Evolutionary conservation across 2,888 invertebrate species (phyloP).

Genomic region (Cataglyphis cursor): DNA sequence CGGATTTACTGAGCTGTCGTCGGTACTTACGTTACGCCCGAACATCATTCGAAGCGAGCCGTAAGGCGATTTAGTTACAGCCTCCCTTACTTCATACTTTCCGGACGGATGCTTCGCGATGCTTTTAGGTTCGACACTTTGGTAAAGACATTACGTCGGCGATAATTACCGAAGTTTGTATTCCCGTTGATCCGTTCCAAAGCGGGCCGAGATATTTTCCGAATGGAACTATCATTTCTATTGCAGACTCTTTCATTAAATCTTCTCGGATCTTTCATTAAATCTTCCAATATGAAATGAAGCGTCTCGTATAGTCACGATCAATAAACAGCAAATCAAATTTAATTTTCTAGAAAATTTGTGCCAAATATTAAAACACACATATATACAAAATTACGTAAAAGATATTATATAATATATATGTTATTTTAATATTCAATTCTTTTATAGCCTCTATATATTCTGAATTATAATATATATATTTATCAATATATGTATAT

Average conservation of each 20-base stretch:
- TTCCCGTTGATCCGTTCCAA: neutral
- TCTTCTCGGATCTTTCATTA: constrained; percentile 7
- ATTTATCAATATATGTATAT: neutral
- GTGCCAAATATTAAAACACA: neutral
- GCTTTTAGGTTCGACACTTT: constrained; percentile 57
- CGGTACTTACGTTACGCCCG: constrained; percentile 56
- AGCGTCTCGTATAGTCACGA: no score
- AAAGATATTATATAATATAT: neutral
- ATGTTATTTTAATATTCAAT: neutral
- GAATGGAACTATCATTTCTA: constrained; percentile 12
- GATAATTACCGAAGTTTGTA: constrained; percentile 54
- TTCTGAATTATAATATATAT: neutral
- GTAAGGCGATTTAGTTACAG: constrained; percentile 62
- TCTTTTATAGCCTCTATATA: neutral
- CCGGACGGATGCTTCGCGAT: constrained; percentile 56
- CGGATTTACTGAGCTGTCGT: constrained; percentile 59
- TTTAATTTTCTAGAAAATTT: neutral
- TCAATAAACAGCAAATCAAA: neutral
- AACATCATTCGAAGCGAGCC: constrained; percentile 59
- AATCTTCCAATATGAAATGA: neutral
- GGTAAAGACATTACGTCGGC: constrained; percentile 56
- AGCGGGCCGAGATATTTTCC: constrained; percentile 34
- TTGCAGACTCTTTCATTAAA: constrained; percentile 12
- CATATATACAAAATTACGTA: neutral
- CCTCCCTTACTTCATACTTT: constrained; percentile 57